Conservation (phyloP, 1,140 invertebrate genomes). For the Drosophila grimshawi region DNA sequence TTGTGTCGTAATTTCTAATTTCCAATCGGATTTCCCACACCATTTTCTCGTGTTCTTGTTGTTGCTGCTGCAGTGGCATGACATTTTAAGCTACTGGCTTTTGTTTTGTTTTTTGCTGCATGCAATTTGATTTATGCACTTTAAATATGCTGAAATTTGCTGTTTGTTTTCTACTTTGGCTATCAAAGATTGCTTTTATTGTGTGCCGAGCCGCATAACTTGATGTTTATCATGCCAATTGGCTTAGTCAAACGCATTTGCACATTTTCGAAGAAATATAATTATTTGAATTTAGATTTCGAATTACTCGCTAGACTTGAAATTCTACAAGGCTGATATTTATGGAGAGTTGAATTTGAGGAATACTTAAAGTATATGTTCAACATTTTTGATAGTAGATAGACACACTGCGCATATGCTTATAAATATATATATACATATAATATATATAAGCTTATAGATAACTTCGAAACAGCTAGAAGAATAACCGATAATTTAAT, state of each 20-base stretch:
- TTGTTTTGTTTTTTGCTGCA: constrained; percentile 28
- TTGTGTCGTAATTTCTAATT: constrained; percentile 80
- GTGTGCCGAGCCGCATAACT: constrained; percentile 31
- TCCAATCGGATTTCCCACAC: constrained; percentile 32
- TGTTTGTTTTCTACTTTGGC: constrained; percentile 23
- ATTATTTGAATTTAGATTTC: constrained; percentile 9
- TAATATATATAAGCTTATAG: background rate
- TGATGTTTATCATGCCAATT: constrained; percentile 40
- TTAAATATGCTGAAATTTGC: constrained; percentile 69
- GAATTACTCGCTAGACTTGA: background rate
- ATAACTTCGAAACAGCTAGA: no score
- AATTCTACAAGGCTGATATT: background rate
- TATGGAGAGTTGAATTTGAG: background rate
- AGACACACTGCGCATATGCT: background rate
- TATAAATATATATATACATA: background rate
- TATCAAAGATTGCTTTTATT: constrained; percentile 50
- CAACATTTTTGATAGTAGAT: no score
- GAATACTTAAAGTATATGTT: background rate
- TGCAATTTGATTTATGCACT: constrained; percentile 73
- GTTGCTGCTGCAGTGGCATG: background rate
- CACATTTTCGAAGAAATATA: constrained; percentile 9
- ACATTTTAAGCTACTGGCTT: constrained; percentile 31
- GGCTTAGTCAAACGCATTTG: constrained; percentile 17
- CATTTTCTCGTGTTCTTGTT: background rate
- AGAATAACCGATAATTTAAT: no score